phyloP scores from a whole-genome alignment of 2,797 vertebrate species.

The Amphiprion clarkii region DNA sequence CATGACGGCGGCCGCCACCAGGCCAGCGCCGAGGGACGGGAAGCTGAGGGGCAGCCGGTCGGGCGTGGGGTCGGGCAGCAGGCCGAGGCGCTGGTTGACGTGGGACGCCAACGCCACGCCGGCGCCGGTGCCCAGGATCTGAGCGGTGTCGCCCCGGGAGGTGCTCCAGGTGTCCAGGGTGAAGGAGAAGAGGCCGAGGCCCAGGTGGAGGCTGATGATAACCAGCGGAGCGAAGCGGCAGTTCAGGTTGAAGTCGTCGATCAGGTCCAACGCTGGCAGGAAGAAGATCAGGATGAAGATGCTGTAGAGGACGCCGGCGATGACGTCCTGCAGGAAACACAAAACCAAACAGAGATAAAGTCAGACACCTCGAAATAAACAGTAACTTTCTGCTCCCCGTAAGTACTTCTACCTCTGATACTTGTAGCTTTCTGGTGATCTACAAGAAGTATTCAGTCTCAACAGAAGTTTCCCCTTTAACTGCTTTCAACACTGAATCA shows the following conservation, averaged over 20 bases:
- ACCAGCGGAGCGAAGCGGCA: slow-evolving; percentile 89
- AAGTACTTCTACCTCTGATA: too few species aligned
- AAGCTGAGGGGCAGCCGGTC: slow-evolving; percentile 83
- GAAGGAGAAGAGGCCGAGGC: slow-evolving; percentile 94
- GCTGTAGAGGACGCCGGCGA: slow-evolving; percentile 93
- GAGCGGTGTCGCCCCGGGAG: slow-evolving; percentile 95
- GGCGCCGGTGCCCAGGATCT: slow-evolving; percentile 95
- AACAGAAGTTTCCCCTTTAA: too few species aligned
- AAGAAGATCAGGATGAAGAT: slow-evolving; percentile 90
- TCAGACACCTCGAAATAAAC: too few species aligned
- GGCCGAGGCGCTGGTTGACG: slow-evolving; percentile 84
- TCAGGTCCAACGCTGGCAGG: slow-evolving; percentile 89
- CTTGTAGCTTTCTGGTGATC: too few species aligned
- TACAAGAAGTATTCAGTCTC: too few species aligned
- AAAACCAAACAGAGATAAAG: background rate
- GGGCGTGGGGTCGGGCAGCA: slow-evolving; percentile 84
- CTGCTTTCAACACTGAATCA: too few species aligned
- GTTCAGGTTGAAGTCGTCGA: slow-evolving; percentile 93
- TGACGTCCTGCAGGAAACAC: slow-evolving; percentile 88
- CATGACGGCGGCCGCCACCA: slow-evolving; percentile 82
- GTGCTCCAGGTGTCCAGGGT: slow-evolving; percentile 98
- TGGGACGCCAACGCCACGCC: slow-evolving; percentile 94
- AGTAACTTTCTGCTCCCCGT: too few species aligned
- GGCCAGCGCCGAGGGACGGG: slow-evolving; percentile 79
- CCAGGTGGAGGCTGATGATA: slow-evolving; percentile 90